Evolutionary conservation across 2,113 vertebrate species (phyloP).

Genomic region (Athene noctua): DNA sequence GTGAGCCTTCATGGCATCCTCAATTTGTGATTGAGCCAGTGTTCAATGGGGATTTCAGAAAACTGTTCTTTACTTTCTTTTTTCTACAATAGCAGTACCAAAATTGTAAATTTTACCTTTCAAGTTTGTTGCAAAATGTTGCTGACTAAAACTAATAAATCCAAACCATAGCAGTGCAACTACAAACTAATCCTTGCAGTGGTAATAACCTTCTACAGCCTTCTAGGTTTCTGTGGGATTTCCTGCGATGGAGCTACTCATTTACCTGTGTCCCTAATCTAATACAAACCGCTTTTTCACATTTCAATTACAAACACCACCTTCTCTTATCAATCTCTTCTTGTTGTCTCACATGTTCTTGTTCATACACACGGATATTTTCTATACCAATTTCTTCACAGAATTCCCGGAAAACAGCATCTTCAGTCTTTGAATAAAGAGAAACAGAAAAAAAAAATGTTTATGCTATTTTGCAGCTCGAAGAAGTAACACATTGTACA

Average conservation of each 20-base stretch:
- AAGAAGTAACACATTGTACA: neutral
- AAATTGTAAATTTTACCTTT: neutral
- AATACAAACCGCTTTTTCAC: neutral
- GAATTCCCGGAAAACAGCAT: conserved; percentile 87
- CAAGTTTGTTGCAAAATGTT: neutral
- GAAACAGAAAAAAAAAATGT: neutral
- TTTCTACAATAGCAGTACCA: neutral
- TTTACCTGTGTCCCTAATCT: neutral
- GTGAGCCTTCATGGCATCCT: neutral
- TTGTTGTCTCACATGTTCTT: conserved; percentile 81
- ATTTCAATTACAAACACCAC: conserved; percentile 58
- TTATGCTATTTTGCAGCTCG: neutral
- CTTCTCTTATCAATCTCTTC: conserved; percentile 87
- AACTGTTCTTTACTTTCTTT: neutral
- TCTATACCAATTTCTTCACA: conserved; percentile 88
- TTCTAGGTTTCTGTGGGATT: neutral
- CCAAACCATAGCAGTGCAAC: neutral
- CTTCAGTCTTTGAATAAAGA: conserved; percentile 81
- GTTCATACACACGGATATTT: conserved; percentile 90
- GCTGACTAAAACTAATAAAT: neutral
- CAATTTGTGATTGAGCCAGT: neutral
- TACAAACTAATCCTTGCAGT: neutral
- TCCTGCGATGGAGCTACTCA: neutral
- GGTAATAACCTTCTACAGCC: neutral
- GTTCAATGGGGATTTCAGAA: neutral